These are phyloP conservation scores for Coendou prehensilis DNA, from an alignment of 2,797 vertebrate species.

Conservation along the genomic window DNA sequence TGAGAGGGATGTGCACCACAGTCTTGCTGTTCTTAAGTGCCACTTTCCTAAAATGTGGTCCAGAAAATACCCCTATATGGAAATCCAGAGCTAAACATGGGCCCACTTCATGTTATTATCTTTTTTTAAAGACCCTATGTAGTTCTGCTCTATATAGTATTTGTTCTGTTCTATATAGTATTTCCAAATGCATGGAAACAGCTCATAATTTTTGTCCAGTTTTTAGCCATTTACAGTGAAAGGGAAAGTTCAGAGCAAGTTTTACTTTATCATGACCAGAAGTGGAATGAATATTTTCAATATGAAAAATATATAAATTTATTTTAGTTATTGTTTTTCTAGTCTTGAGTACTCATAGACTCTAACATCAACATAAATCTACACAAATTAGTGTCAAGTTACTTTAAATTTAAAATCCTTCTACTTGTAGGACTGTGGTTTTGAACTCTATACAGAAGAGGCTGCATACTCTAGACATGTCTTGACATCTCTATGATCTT, in stretches of 20 bases:
- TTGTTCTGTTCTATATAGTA: neutral
- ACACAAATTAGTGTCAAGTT: neutral
- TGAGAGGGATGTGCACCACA: neutral
- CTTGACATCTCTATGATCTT: slow-evolving; percentile 63
- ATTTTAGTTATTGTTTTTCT: slow-evolving; percentile 52
- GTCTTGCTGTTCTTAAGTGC: neutral
- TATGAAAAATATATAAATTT: slow-evolving; percentile 42
- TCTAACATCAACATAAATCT: slow-evolving; percentile 2
- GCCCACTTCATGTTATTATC: neutral
- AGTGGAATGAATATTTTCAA: slow-evolving; percentile 11
- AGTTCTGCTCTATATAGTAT: neutral
- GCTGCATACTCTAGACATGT: no score
- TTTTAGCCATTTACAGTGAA: slow-evolving; percentile 20
- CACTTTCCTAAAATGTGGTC: neutral
- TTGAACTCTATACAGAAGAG: neutral
- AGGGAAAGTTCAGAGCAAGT: neutral
- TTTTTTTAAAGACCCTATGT: neutral
- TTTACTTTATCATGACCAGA: slow-evolving; percentile 35
- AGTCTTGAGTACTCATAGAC: neutral
- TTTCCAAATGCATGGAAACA: neutral
- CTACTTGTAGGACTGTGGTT: neutral
- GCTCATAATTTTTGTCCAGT: neutral
- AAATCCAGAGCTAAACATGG: slow-evolving; percentile 13
- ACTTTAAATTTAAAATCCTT: neutral
- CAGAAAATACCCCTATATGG: neutral